These are phyloP conservation scores for Agrochola lota DNA, from an alignment of 2,888 invertebrate genomes.

Conservation along the genomic window DNA sequence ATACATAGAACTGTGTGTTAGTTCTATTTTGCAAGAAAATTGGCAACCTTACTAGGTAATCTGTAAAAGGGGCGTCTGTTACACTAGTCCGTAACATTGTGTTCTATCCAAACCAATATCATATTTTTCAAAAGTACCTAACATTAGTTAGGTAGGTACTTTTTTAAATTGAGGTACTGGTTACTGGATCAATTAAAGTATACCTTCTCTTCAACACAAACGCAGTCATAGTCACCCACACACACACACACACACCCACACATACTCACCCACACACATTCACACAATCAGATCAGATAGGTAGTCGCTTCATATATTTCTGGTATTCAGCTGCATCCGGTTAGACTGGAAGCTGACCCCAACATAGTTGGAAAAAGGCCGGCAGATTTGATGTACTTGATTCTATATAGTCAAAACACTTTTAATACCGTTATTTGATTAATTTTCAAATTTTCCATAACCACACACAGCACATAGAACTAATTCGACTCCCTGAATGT, in stretches of 20 bases:
- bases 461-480: neutral
- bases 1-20: neutral
- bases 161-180: neutral
- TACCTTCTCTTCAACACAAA: too few relatives aligned
- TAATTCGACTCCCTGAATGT: neutral
- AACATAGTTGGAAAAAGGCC: too few relatives aligned
- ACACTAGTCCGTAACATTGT: slow-evolving; percentile 33
- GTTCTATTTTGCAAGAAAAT: neutral
- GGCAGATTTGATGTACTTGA: neutral
- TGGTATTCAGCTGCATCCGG: too few relatives aligned
- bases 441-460: neutral
- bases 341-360: too few relatives aligned
- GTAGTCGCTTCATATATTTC: too few relatives aligned
- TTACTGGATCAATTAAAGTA: neutral
- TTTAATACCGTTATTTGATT: neutral
- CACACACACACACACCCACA: too few relatives aligned
- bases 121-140: neutral
- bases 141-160: neutral
- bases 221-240: too few relatives aligned
- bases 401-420: neutral
- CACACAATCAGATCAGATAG: too few relatives aligned
- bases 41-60: slow-evolving; percentile 60
- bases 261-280: too few relatives aligned
- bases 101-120: neutral
- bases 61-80: slow-evolving; percentile 29